Evolutionary conservation across 2,888 invertebrate genomes (phyloP).

Genomic region (Pardosa pseudoannulata): DNA sequence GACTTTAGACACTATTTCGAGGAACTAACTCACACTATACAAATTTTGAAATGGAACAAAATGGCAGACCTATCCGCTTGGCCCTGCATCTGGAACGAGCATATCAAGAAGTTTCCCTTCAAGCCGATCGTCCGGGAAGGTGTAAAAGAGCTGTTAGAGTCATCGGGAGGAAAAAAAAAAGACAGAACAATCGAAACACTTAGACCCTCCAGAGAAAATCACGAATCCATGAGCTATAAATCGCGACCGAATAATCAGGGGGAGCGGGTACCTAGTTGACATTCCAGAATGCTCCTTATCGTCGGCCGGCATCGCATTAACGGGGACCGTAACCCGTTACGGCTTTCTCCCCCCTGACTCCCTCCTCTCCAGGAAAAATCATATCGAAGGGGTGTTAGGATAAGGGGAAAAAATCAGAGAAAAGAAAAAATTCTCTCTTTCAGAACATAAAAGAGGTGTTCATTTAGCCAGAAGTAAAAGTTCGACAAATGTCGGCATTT

Average conservation of each 20-base stretch:
- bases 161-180: not conserved
- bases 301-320: slow-evolving; percentile 23
- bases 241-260: slow-evolving; percentile 28
- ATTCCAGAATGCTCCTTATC: slow-evolving; percentile 40
- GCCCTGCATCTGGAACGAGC: too few relatives aligned
- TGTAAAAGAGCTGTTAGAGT: slow-evolving; percentile 25
- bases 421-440: not conserved
- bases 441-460: slow-evolving; percentile 22
- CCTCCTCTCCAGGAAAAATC: not conserved
- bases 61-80: not conserved
- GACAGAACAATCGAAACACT: slow-evolving; percentile 22
- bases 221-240: slow-evolving; percentile 46
- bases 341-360: not conserved
- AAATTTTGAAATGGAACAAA: too few relatives aligned
- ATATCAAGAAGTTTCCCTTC: not conserved
- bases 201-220: slow-evolving; percentile 20
- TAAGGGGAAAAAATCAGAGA: slow-evolving; percentile 1
- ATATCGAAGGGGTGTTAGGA: not conserved
- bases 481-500: slow-evolving; percentile 53
- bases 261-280: slow-evolving; percentile 28
- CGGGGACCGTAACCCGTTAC: slow-evolving; percentile 22
- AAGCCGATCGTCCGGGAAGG: slow-evolving; percentile 1
- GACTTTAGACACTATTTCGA: too few relatives aligned
- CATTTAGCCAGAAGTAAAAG: slow-evolving; percentile 29
- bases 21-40: too few relatives aligned